Evolutionary conservation across 2,888 invertebrate genomes (phyloP), one percentile per base, ranked within the genome.

Genomic region (Craniophora ligustri): DNA sequence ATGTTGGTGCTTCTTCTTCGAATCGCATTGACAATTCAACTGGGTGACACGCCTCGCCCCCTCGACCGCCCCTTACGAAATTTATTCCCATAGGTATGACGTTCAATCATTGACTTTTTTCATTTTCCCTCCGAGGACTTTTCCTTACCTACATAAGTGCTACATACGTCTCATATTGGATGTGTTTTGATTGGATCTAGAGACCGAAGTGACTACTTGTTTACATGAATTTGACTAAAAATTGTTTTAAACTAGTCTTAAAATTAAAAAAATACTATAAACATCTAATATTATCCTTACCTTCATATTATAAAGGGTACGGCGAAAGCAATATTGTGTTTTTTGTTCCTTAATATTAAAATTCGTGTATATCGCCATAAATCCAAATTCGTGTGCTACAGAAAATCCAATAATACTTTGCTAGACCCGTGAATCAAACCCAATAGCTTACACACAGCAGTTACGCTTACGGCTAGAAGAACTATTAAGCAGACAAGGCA

Each of bases 1-100:
- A 77, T 76, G 70, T 78, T 48, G 63, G 48, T 67, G 76, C 77
- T 75, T 70, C 72, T 72, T 72, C 75, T 69, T 58, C 67, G 75
- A 82, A 82, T 81, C 78, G 84, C 85, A 87, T 87, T 85, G 87
- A 79, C 87, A 86, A 88, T 89, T 87, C 82, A 79, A 80, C 78
- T 79, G 80, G 77, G 78, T 85, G 84, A 85, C 86, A 87, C 86
- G 87, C 84, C 85, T 84, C 42, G 72, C 75, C 74, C 75, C 76
- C 77, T 47, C 69, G 64, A 55, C 79, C 66, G 72, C 75, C 78
- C 75, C 73, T 53, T 57, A 72, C 78, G 70, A 87, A 90, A 91
- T 89, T 84, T 91, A 92, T 92, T 93, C 93, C 91, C 92, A 82
- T 77, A 87, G 91, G 92, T 87, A 90, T 87, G 87, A 84, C 86